Evolutionary conservation across 2,888 invertebrate species (phyloP).

Genomic region (Caradrina kadenii): DNA sequence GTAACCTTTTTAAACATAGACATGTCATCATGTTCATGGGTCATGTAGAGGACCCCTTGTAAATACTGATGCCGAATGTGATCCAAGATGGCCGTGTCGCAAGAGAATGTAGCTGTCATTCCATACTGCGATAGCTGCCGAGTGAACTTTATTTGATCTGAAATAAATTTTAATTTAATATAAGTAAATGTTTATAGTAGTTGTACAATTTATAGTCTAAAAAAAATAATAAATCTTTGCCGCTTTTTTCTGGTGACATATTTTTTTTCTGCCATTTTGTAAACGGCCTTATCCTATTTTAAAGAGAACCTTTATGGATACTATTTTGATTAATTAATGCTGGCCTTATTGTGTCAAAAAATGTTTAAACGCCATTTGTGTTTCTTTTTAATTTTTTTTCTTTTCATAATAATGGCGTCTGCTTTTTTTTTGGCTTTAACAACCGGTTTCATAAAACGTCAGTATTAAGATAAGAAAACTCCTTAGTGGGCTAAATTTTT

Average conservation of each 20-base stretch:
- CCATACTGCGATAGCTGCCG: conserved; percentile 72
- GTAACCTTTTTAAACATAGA: conserved; percentile 62
- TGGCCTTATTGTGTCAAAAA: conserved; percentile 3
- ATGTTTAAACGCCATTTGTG: neutral
- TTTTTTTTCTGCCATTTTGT: no score
- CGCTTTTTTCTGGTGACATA: neutral
- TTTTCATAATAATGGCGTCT: neutral
- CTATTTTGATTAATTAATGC: neutral
- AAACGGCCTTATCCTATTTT: neutral
- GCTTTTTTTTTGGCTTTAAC: neutral
- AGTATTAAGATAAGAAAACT: no score
- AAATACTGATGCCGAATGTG: conserved; percentile 59
- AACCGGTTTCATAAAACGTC: no score
- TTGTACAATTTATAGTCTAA: no score
- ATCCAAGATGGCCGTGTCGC: conserved; percentile 67
- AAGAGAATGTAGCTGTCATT: conserved; percentile 70
- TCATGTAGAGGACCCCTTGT: conserved; percentile 78
- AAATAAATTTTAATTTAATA: conserved; percentile 18
- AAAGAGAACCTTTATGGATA: neutral
- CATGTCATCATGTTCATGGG: conserved; percentile 56
- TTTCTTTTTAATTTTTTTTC: conserved; percentile 8
- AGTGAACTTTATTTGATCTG: conserved; percentile 74
- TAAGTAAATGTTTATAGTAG: neutral
- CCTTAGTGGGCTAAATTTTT: no score
- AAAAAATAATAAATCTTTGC: neutral